Base-by-base conservation (phyloP, 2,113 vertebrate species). In the Coracopsis vasa region DNA sequence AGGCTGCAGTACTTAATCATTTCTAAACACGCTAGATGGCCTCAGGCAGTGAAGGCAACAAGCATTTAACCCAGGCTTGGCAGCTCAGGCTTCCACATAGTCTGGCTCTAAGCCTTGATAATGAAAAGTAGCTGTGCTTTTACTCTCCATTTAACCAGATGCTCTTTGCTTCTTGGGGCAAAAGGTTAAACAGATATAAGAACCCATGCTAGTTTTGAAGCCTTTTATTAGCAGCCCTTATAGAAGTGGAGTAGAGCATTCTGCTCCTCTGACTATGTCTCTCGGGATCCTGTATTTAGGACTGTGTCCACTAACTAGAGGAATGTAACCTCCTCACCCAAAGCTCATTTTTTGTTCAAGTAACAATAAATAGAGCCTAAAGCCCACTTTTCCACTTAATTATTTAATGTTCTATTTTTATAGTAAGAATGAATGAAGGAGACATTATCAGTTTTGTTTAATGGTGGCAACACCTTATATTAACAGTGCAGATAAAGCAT, bases 1-100 rank as follows among this genome's bases (percentile, higher is more conserved):
- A 98, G 98, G 98, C 98, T 98, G 98, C 98, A 98, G 98, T 98
- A 98, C 98, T 98, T 98, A 98, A 98, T 98, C 98, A 98, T 98
- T 98, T 98, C 98, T 98, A 98, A 98, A 98, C 98, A 98, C 82
- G 97, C 97, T 98, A 98, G 98, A 98, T 98, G 98, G 98, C 98
- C 98, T 98, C 98, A 98, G 98, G 98, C 98, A 98, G 98, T 95
- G 98, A 98, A 98, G 98, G 98, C 98, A 98, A 98, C 98, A 98
- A 98, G 98, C 98, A 98, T 98, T 98, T 98, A 98, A 98, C 98
- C 98, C 98, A 98, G 98, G 95, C 97, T 98, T 98, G 98, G 98
- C 98, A 98, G 98, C 98, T 98, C 97, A 53, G 72, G 96, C 97
- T 97, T 98, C 95, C 93, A 98, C 96, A 97, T 86, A 98, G 95